Percentiles rank a stretch among this genome's conserved stretches.
Conservation (phyloP, 2,888 invertebrate genomes). For the Athetis lepigone region DNA sequence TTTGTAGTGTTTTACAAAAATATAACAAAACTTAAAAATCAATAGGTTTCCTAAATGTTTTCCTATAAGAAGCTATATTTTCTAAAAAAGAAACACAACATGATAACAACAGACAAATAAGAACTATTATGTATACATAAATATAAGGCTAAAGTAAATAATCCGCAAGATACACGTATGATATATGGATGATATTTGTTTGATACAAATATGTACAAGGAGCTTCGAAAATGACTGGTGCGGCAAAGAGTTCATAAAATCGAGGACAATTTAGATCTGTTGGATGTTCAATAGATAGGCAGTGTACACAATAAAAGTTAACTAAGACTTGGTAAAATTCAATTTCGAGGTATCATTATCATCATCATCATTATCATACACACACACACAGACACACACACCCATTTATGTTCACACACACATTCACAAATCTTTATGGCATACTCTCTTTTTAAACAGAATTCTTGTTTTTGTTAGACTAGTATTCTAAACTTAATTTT, state of each 20-base stretch:
- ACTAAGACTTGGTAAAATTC: too few relatives aligned
- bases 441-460: too few relatives aligned
- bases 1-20: background rate
- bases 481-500: too few relatives aligned
- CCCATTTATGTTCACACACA: too few relatives aligned
- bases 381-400: too few relatives aligned
- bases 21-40: background rate
- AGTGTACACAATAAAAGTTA: background rate
- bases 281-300: background rate
- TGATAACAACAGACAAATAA: constrained; percentile 62
- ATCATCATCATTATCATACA: too few relatives aligned
- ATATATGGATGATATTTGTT: constrained; percentile 84
- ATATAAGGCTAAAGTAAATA: constrained; percentile 77
- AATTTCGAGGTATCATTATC: too few relatives aligned
- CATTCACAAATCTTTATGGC: too few relatives aligned
- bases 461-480: too few relatives aligned
- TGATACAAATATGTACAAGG: constrained; percentile 70
- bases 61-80: too few relatives aligned
- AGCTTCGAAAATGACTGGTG: constrained; percentile 51
- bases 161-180: constrained; percentile 79
- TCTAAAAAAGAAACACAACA: constrained; percentile 26
- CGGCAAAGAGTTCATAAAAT: constrained; percentile 36
- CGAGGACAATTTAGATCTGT: background rate
- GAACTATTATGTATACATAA: constrained; percentile 55
- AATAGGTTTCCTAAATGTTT: too few relatives aligned